Evolutionary conservation across 2,113 vertebrate species (phyloP).

Genomic region (Aepyceros melampus): DNA sequence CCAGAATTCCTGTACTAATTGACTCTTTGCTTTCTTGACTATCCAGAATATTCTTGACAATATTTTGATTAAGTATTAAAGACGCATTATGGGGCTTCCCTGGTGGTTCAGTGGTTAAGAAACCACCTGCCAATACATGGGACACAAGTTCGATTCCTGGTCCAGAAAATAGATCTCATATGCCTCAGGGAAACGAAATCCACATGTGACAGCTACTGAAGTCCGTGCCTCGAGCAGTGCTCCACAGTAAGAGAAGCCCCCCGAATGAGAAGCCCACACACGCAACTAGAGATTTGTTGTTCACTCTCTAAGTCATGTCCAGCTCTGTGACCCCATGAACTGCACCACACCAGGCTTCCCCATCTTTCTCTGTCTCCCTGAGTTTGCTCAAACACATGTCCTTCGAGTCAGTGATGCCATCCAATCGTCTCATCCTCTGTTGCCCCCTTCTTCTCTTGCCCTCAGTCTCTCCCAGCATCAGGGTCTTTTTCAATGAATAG

Average conservation of each 20-base stretch:
- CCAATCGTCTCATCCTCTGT: neutral
- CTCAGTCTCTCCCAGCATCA: neutral
- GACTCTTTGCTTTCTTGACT: neutral
- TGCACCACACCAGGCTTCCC: neutral
- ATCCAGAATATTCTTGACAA: neutral
- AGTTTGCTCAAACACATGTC: neutral
- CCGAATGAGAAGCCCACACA: neutral
- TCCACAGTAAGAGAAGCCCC: neutral
- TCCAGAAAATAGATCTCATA: neutral
- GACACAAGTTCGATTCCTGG: neutral
- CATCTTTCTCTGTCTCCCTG: neutral
- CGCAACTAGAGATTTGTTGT: neutral
- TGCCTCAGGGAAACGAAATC: neutral
- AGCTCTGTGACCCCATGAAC: neutral
- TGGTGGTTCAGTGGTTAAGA: neutral
- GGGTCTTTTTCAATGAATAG: neutral
- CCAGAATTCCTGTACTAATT: neutral
- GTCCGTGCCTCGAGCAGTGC: neutral
- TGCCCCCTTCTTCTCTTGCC: neutral
- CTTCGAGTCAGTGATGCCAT: neutral
- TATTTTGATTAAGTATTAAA: neutral
- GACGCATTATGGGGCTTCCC: neutral
- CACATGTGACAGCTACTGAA: neutral
- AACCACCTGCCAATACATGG: neutral
- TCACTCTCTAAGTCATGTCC: fast-evolving